These are phyloP conservation scores for Leptosomus discolor DNA, from an alignment of 2,113 vertebrate genomes.

Conservation along the genomic window DNA sequence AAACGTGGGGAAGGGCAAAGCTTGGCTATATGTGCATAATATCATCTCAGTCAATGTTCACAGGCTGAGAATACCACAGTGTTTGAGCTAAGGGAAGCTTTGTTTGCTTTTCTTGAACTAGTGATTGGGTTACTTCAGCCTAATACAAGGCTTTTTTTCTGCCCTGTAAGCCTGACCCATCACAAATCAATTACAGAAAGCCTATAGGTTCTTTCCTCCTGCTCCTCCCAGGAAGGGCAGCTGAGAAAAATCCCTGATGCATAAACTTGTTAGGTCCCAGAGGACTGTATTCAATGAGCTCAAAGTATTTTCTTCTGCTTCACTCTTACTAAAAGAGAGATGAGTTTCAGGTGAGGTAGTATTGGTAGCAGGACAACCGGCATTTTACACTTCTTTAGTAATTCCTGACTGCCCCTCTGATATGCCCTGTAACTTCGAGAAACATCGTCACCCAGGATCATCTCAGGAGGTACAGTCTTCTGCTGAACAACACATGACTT, in stretches of 20 bases:
- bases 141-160: slow-evolving; percentile 61
- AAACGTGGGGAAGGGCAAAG: background rate
- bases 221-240: background rate
- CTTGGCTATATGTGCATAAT: background rate
- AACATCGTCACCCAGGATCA: background rate
- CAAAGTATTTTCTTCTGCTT: background rate
- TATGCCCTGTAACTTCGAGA: background rate
- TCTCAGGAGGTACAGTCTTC: background rate
- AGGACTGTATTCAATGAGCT: background rate
- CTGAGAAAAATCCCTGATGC: background rate
- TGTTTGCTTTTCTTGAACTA: slow-evolving; percentile 58
- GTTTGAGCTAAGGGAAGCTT: slow-evolving; percentile 42
- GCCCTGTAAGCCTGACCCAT: slow-evolving; percentile 54
- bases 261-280: background rate
- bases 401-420: background rate
- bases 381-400: background rate
- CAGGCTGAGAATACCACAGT: background rate
- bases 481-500: background rate
- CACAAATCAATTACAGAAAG: slow-evolving; percentile 58
- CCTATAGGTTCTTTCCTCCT: background rate
- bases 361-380: background rate
- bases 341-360: background rate
- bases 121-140: slow-evolving; percentile 38
- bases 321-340: background rate
- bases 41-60: background rate